A percentile compares a stretch with the other conserved stretches of the same genome.
Conservation (phyloP, 2,113 vertebrate genomes). For the Muntiacus muntjak region DNA sequence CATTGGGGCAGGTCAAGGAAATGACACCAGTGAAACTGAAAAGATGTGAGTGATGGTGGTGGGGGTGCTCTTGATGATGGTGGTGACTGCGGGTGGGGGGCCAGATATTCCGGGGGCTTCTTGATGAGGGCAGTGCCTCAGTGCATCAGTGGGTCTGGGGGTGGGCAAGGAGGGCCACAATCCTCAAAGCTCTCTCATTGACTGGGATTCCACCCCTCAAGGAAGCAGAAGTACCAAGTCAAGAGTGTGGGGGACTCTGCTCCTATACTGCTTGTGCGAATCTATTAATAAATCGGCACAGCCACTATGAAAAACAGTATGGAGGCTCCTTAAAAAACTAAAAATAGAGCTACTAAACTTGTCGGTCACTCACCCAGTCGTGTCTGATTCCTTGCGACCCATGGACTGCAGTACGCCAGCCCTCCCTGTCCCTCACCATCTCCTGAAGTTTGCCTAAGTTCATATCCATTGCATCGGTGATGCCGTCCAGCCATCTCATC, state of each 20-base stretch:
- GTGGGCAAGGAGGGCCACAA: fast-evolving
- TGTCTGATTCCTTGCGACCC: background rate
- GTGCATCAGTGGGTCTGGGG: background rate
- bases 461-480: background rate
- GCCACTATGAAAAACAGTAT: background rate
- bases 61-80: fast-evolving
- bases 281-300: background rate
- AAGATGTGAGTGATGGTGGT: fast-evolving
- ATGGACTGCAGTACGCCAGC: background rate
- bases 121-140: background rate
- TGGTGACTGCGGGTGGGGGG: background rate
- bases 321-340: background rate
- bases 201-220: background rate
- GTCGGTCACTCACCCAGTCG: fast-evolving
- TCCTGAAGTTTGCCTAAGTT: background rate
- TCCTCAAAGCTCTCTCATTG: background rate
- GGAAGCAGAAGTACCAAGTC: fast-evolving
- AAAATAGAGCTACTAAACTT: background rate
- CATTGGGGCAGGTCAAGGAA: background rate
- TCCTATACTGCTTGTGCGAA: background rate
- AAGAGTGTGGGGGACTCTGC: background rate
- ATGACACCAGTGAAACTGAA: background rate
- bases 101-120: background rate
- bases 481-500: background rate
- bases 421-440: background rate